phyloP scores from a whole-genome alignment of 1,140 invertebrate genomes.

The Drosophila simulans region DNA sequence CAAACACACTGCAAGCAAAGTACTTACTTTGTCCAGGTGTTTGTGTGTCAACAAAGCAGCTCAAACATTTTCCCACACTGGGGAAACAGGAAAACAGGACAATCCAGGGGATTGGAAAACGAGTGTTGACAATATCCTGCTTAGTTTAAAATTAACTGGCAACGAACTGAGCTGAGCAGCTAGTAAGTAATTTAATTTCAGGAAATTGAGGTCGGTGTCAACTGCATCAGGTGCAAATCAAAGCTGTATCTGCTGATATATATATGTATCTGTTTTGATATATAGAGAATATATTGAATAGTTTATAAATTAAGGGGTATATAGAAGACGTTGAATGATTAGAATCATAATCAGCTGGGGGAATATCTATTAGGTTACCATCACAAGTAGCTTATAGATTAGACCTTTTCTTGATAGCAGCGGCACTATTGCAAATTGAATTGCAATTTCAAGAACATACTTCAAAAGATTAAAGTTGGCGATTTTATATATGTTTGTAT shows the following conservation, averaged over 20 bases:
- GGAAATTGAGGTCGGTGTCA: constrained; percentile 67
- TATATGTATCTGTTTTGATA: too few species aligned
- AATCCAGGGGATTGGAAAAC: constrained; percentile 24
- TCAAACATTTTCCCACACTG: constrained; percentile 49
- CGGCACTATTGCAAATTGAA: constrained; percentile 4
- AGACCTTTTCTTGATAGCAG: not conserved
- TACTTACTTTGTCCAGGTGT: constrained; percentile 31
- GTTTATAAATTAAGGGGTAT: not conserved
- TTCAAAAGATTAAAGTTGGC: constrained; percentile 14
- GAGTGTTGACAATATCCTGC: constrained; percentile 74
- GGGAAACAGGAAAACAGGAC: constrained; percentile 9
- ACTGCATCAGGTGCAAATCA: constrained; percentile 35
- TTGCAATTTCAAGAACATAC: constrained; percentile 23
- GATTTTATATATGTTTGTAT: constrained; percentile 18
- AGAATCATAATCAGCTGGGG: not conserved
- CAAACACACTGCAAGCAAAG: constrained; percentile 61
- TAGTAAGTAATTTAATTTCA: constrained; percentile 64
- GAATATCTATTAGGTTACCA: constrained; percentile 8
- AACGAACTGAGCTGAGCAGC: constrained; percentile 8
- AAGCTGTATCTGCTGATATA: constrained; percentile 12
- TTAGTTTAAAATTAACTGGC: constrained; percentile 66
- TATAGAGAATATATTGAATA: too few species aligned
- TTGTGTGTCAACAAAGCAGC: constrained; percentile 45
- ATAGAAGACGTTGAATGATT: not conserved
- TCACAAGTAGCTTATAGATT: constrained; percentile 9